Base-by-base conservation (phyloP, 2,797 vertebrate genomes). In the Thunnus albacares region DNA sequence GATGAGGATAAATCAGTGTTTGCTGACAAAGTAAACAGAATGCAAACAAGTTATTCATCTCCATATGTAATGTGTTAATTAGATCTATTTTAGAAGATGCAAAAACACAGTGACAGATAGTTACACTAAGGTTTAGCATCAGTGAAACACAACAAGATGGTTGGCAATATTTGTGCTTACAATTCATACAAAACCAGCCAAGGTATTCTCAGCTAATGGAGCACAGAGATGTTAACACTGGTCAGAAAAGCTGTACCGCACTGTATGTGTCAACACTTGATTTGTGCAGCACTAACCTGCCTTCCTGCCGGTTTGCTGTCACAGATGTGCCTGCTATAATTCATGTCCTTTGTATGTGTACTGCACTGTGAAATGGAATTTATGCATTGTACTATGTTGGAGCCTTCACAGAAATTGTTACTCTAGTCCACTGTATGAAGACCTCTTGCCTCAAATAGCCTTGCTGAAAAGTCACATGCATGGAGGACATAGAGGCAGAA, bases 1-100 rank as follows among this genome's bases (percentile, higher is more conserved):
- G 20, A 71, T 47, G 9, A 63, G 28, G 33, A 83, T 51, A 51
- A 71, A 77, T 81, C 20, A 51, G 26, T 24, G 4, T 55, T 72
- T 57, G 35, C 12, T 68, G 58, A 72, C 58, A 59, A 74, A 66
- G 2, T 15, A 43, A 64, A 65, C 43, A 51, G 72, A 72, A 52
- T 17, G 38, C 28, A 57, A 64, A 17, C 4, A 51, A 57, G 15
- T 45, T 45, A 52, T 71, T 65, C 14, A 63, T 57, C 17, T 66
- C 24, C 0, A 1, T 35, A 33, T 1, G 45, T 51, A 47, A 57
- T 55, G 18, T 15, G 20, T 69, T 65, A 0, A 15, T 22, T 56
- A 17, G 61, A 71, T 79, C 18, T 30, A 24, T 65, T 52, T 59
- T 10, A 52, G 15, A 15, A 71, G 3, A 15, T 28, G 24, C 24